phyloP scores from a whole-genome alignment of 1,140 invertebrate species.

The Aphis craccivora region DNA sequence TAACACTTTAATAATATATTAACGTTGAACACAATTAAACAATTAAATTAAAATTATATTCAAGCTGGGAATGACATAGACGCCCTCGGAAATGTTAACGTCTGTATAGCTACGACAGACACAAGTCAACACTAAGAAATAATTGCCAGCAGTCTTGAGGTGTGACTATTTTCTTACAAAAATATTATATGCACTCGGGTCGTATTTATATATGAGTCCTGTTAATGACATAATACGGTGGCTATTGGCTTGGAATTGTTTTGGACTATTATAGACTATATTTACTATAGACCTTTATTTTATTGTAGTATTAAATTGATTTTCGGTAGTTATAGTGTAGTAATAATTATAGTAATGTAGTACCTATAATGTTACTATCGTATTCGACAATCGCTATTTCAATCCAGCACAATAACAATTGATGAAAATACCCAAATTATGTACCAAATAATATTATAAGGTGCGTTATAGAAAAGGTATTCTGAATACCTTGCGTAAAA shows the following conservation, averaged over 20 bases:
- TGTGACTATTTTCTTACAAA: not conserved
- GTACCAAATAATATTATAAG: too few relatives aligned
- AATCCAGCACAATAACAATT: not conserved
- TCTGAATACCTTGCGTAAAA: too few relatives aligned
- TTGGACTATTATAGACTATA: too few relatives aligned
- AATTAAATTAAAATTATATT: slow-evolving; percentile 15
- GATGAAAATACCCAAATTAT: too few relatives aligned
- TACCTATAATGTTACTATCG: too few relatives aligned
- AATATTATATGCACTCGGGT: not conserved
- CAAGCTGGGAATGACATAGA: not conserved
- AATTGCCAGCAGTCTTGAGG: not conserved
- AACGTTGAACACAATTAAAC: not conserved
- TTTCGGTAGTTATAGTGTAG: not conserved
- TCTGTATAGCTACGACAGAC: not conserved
- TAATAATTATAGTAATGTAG: too few relatives aligned
- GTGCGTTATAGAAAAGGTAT: too few relatives aligned
- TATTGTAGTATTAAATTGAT: not conserved
- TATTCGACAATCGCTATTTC: not conserved
- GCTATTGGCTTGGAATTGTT: not conserved
- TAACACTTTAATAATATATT: not conserved
- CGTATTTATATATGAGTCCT: not conserved
- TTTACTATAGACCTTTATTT: not conserved
- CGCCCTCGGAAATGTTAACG: not conserved
- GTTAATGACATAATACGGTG: too few relatives aligned
- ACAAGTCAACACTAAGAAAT: not conserved